phyloP scores from a whole-genome alignment of 2,113 vertebrate genomes.

The Hemicordylus capensis region DNA sequence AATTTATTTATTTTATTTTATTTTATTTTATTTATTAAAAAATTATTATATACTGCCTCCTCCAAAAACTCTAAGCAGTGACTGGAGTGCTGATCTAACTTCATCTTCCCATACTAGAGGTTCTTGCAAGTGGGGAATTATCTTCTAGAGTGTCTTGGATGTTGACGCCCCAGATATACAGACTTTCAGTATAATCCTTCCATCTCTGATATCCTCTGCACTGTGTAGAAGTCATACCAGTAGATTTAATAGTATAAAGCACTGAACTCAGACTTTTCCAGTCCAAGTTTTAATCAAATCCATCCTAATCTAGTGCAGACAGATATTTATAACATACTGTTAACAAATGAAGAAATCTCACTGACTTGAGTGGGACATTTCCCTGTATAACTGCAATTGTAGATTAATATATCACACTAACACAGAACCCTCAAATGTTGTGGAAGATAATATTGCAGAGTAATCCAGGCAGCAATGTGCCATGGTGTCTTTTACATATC shows the following conservation, averaged over 20 bases:
- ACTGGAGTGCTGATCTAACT: too few relatives aligned
- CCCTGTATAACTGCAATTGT: background rate
- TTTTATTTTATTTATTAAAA: too few relatives aligned
- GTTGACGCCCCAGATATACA: too few relatives aligned
- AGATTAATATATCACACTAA: background rate
- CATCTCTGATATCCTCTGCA: rapidly evolving
- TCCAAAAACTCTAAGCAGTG: too few relatives aligned
- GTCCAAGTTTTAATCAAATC: background rate
- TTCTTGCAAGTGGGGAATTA: too few relatives aligned
- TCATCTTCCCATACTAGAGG: too few relatives aligned
- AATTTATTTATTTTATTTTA: too few relatives aligned
- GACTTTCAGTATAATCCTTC: too few relatives aligned
- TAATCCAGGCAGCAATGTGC: background rate
- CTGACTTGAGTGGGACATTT: background rate
- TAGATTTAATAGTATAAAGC: background rate
- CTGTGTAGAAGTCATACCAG: background rate
- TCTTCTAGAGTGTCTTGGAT: too few relatives aligned
- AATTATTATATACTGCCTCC: too few relatives aligned
- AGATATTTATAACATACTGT: background rate
- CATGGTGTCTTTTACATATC: background rate
- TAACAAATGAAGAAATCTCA: background rate
- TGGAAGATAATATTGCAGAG: background rate
- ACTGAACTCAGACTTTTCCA: background rate
- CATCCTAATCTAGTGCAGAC: background rate
- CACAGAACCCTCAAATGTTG: background rate